Percentiles rank a stretch among this genome's conserved stretches.
phyloP scores from a whole-genome alignment of 2,888 invertebrate genomes.

The Galeopsomyia nigrocyanea region DNA sequence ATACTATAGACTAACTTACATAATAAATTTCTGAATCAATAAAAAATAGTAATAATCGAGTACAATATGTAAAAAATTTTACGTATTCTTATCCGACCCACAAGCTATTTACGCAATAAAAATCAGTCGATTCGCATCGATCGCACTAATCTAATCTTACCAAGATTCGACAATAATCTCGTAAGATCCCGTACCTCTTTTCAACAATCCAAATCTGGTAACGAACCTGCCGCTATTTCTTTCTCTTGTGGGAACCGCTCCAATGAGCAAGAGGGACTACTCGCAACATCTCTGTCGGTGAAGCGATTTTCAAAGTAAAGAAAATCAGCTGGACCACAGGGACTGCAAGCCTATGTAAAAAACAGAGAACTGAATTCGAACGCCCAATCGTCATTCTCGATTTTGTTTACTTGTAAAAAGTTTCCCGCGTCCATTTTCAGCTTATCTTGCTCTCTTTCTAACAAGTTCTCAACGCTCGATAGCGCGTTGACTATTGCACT shows the following conservation, averaged over 20 bases:
- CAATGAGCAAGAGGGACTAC: constrained; percentile 47
- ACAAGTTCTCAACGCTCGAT: constrained; percentile 46
- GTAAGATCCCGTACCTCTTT: background rate
- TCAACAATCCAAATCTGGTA: constrained; percentile 59
- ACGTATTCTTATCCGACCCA: constrained; percentile 1
- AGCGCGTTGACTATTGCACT: constrained; percentile 45
- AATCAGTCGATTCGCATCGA: background rate
- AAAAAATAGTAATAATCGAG: constrained; percentile 21
- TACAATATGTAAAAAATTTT: constrained; percentile 21
- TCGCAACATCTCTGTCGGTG: constrained; percentile 49
- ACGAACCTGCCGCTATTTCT: constrained; percentile 53
- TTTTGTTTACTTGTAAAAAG: constrained; percentile 45
- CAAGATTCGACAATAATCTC: constrained; percentile 2
- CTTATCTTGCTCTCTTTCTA: constrained; percentile 42
- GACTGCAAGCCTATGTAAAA: constrained; percentile 55
- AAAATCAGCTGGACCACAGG: constrained; percentile 55
- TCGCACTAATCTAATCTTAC: constrained; percentile 25
- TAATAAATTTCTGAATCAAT: background rate
- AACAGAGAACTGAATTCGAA: constrained; percentile 33
- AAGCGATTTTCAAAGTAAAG: constrained; percentile 57
- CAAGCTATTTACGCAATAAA: background rate
- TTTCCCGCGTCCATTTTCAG: constrained; percentile 41
- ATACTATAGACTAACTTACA: too few relatives aligned
- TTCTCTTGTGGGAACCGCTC: constrained; percentile 54
- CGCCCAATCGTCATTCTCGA: constrained; percentile 37